Evolutionary conservation across 2,797 vertebrate genomes (phyloP).

Genomic region (Rhincodon typus): DNA sequence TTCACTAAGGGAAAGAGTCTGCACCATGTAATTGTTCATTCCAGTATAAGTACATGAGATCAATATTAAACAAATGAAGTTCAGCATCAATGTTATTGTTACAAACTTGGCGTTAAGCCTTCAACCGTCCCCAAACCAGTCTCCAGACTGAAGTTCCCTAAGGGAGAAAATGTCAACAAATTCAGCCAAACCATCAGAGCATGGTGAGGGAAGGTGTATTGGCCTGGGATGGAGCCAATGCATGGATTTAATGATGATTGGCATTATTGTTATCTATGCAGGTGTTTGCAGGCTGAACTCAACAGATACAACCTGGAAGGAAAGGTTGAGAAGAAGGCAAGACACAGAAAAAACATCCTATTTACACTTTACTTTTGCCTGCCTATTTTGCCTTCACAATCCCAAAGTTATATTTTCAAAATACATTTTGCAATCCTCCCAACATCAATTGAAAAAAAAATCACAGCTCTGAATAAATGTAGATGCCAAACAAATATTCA

Average conservation of each 20-base stretch:
- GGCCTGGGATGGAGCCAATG: neutral
- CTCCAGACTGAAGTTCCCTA: neutral
- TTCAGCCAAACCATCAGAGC: constrained; percentile 3
- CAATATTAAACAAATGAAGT: neutral
- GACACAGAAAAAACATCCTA: neutral
- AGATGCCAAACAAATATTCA: too few relatives aligned
- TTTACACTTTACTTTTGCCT: neutral
- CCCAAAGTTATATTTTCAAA: neutral
- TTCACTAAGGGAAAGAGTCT: too few relatives aligned
- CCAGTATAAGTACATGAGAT: neutral
- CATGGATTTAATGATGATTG: neutral
- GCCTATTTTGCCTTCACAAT: neutral
- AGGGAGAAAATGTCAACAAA: neutral
- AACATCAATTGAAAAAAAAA: neutral
- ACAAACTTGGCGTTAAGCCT: neutral
- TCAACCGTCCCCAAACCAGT: neutral
- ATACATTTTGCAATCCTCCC: neutral
- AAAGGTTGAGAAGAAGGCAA: neutral
- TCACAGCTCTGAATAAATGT: neutral
- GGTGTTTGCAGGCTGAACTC: neutral
- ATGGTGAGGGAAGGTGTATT: neutral
- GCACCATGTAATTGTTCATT: neutral
- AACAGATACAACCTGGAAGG: neutral
- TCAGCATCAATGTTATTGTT: neutral
- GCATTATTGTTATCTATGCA: neutral